Evolutionary conservation across 2,113 vertebrate genomes (phyloP), one percentile per base, ranked within the genome.

Genomic region (Phoxinus phoxinus): DNA sequence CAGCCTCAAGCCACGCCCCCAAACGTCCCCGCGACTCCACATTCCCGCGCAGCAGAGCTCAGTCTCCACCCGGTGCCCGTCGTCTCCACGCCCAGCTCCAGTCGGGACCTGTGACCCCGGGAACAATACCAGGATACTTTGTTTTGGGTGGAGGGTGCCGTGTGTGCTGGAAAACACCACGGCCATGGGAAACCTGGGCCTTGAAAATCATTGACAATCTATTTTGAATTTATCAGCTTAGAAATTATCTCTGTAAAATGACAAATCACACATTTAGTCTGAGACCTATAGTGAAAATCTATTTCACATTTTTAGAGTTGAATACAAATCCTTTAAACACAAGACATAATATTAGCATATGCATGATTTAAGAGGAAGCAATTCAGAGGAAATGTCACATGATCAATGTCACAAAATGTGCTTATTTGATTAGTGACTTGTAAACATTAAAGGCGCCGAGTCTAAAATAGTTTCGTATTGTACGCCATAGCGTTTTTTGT

Each of bases 1-100:
- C 84, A 87, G 46, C 80, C 78, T 37, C 84, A 35, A 63, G 46
- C 76, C 67, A 75, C 84, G 63, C 67, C 77, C 85, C 51, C 41
- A 23, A 81, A 27, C 1, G 73, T 59, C 3, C 78, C 71, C 3
- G 83, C 63, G 71, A 76, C 78, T 10, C 58, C 73, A 4, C 69
- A 86, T 51, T 75, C 83, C 53, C 76, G 3, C 2, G 2, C 65
- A 44, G 84, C 85, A 46, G 63, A 86, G 72, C 86, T 88, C 80
- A 76, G 74, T 32, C 74, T 87, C 12, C 84, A 76, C 69, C 76
- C 77, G 3, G 8, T 73, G 37, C 30, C 72, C 41, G 58, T 72
- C 7, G 13, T 30, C 12, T n/a, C 80, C 41, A 71, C 85, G 3
- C 75, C 83, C 12, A 77, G 58, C 51, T 71, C 69, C 67, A 81